Percentiles rank a stretch among this genome's conserved stretches.
Evolutionary conservation across 35 echinoderm and acorn worm species (phyloP).

Genomic region (Amphiura filiformis): DNA sequence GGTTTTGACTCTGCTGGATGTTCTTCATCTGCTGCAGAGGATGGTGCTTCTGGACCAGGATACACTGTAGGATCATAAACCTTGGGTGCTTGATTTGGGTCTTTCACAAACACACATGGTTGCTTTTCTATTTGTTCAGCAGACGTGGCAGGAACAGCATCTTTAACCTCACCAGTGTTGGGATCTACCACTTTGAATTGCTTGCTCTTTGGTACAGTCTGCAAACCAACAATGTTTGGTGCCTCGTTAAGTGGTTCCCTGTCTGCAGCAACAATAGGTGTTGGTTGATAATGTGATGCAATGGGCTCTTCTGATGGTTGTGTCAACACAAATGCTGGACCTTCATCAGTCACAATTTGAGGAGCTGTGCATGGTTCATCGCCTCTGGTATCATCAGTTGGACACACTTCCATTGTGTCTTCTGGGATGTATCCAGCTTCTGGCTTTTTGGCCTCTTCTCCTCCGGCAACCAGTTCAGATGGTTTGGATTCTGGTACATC

Average conservation of each 20-base stretch:
- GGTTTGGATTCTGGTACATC: background rate
- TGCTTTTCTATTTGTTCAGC: background rate
- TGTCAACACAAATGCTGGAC: conserved; percentile 42
- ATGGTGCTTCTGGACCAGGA: background rate
- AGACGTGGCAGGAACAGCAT: background rate
- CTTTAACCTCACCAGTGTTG: background rate
- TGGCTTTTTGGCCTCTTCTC: background rate
- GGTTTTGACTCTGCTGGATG: background rate
- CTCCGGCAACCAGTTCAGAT: background rate
- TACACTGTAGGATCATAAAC: background rate
- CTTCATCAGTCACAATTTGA: conserved; percentile 50
- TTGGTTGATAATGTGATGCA: background rate
- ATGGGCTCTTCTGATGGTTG: background rate
- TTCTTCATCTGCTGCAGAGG: background rate
- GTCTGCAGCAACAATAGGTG: background rate
- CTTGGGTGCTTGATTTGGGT: background rate
- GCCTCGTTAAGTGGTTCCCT: background rate
- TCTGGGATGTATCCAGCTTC: background rate
- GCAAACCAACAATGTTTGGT: background rate
- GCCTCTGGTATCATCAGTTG: too few relatives aligned
- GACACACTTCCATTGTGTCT: too few relatives aligned
- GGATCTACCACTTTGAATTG: background rate
- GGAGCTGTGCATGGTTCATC: too few relatives aligned
- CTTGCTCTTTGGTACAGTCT: background rate
- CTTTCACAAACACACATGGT: background rate